phyloP scores from a whole-genome alignment of 2,113 vertebrate genomes.

The Crotalus horridus region DNA sequence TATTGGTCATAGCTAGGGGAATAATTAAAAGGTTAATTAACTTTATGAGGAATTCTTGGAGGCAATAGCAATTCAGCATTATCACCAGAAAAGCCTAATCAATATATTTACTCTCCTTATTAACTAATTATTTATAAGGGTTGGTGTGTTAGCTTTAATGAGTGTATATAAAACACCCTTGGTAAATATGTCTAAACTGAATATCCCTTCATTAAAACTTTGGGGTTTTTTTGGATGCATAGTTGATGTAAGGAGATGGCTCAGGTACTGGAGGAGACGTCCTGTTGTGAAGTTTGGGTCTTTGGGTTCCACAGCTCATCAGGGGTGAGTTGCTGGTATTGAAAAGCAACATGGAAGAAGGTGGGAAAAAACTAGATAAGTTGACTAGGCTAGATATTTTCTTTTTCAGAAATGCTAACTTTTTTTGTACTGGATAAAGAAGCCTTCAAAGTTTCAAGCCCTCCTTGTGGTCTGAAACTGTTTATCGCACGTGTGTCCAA shows the following conservation, averaged over 20 bases:
- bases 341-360: not conserved
- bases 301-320: not conserved
- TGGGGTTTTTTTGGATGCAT: not conserved
- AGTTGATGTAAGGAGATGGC: not conserved
- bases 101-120: constrained; percentile 46
- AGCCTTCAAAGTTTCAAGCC: not conserved
- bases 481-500: not conserved
- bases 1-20: constrained; percentile 40
- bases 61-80: constrained; percentile 34
- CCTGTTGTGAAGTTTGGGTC: not conserved
- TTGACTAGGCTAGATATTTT: not conserved
- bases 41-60: constrained; percentile 27
- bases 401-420: not conserved
- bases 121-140: constrained; percentile 47
- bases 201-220: not conserved
- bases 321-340: not conserved
- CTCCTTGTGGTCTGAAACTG: not conserved
- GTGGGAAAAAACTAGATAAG: not conserved
- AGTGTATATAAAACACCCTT: constrained; percentile 35
- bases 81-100: constrained; percentile 29
- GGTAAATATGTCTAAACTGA: constrained; percentile 9
- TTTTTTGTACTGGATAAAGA: not conserved
- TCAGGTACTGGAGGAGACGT: not conserved
- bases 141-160: constrained; percentile 40
- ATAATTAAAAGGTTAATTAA: constrained; percentile 42